Conservation (phyloP, 2,797 vertebrate genomes). For the Heterohyrax brucei region DNA sequence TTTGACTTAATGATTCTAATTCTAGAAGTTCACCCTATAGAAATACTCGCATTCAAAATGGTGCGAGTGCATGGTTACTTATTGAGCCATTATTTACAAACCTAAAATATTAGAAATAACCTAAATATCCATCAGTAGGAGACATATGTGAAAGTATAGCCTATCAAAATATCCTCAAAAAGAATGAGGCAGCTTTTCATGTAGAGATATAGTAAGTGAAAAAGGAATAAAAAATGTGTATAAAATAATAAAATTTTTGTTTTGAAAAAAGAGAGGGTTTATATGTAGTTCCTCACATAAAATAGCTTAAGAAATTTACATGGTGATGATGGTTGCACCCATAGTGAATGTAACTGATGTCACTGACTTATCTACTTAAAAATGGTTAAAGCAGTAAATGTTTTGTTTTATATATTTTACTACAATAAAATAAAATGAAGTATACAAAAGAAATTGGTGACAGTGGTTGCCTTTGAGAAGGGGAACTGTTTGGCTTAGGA, state of each 20-base stretch:
- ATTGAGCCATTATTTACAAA: not conserved
- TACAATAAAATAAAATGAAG: not conserved
- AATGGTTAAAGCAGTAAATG: not conserved
- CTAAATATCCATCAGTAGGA: not conserved
- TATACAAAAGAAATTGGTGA: not conserved
- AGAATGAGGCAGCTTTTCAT: not conserved
- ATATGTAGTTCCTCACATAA: not conserved
- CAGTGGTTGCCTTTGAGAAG: not conserved
- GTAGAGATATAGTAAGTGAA: not conserved
- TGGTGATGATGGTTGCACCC: not conserved
- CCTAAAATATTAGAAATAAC: not conserved
- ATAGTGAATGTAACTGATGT: not conserved
- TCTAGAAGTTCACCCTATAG: constrained; percentile 26
- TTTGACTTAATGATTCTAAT: constrained; percentile 36
- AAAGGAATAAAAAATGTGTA: not conserved
- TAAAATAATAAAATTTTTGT: constrained; percentile 9
- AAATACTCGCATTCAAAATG: constrained; percentile 10
- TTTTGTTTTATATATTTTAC: not conserved
- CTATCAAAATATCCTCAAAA: constrained; percentile 15
- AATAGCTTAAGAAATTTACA: not conserved
- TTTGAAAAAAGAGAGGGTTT: not conserved
- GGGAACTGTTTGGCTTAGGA: not conserved
- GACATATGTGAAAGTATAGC: not conserved
- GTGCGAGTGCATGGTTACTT: not conserved
- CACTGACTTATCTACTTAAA: not conserved